phyloP scores from a whole-genome alignment of 2,113 vertebrate genomes.

The Axis porcinus region DNA sequence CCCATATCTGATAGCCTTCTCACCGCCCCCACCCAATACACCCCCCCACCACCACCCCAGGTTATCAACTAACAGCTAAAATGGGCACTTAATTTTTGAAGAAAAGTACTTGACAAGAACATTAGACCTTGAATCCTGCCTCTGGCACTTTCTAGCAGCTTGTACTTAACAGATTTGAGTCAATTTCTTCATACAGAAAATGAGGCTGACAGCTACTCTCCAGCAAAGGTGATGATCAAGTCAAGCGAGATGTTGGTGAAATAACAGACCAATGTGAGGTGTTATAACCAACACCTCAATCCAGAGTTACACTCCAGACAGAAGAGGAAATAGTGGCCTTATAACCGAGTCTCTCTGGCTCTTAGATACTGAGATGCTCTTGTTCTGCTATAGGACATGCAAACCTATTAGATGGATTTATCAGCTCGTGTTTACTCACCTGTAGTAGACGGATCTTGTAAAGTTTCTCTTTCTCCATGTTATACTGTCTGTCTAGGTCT shows the following conservation, averaged over 20 bases:
- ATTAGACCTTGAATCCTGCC: neutral
- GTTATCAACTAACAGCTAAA: neutral
- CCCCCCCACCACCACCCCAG: neutral
- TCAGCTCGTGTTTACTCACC: constrained; percentile 81
- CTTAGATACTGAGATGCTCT: neutral
- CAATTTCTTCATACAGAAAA: neutral
- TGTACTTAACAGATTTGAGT: neutral
- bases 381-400: neutral
- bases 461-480: constrained; percentile 92
- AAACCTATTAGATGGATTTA: neutral
- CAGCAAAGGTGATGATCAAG: neutral
- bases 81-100: neutral
- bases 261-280: neutral
- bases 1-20: neutral
- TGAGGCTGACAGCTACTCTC: neutral
- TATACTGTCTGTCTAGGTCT: constrained; percentile 91
- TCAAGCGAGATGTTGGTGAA: neutral
- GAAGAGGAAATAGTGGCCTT: neutral
- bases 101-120: neutral
- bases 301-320: neutral
- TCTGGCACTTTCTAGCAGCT: neutral
- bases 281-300: neutral
- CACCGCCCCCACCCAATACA: neutral
- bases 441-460: constrained; percentile 95
- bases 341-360: neutral